Percentiles rank a stretch among this genome's conserved stretches.
Conservation (phyloP, 2,113 vertebrate genomes). For the Gallinago media region DNA sequence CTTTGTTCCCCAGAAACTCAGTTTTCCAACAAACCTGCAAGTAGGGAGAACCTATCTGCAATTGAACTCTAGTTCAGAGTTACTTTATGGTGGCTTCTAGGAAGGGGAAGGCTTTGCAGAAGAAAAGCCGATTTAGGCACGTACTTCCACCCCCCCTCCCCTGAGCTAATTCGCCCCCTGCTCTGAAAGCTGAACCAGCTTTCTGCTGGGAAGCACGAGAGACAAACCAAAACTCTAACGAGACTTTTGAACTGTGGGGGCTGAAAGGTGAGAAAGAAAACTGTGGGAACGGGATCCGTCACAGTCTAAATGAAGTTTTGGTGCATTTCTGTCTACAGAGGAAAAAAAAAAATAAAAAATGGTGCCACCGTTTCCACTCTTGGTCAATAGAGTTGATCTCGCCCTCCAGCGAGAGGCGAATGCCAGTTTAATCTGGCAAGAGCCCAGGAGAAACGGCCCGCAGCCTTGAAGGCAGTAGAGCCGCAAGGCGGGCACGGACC, state of each 20-base stretch:
- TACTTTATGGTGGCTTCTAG: neutral
- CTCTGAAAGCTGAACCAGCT: neutral
- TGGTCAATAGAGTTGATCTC: fast-evolving
- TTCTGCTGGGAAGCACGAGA: neutral
- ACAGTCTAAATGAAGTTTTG: neutral
- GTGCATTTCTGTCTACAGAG: neutral
- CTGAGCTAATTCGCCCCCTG: neutral
- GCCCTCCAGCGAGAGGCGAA: neutral
- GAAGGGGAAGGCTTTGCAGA: neutral
- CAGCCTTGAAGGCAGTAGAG: neutral
- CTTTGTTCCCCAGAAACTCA: neutral
- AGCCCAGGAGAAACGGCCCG: neutral
- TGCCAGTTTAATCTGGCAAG: too few relatives aligned
- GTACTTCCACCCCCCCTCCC: neutral
- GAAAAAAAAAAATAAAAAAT: too few relatives aligned
- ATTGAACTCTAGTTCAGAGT: neutral
- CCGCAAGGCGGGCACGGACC: neutral
- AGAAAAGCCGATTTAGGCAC: neutral
- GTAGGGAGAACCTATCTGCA: neutral
- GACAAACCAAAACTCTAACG: neutral
- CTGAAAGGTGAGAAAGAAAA: neutral
- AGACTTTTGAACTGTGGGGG: neutral
- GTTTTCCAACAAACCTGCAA: neutral
- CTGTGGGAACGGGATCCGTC: neutral
- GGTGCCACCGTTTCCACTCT: too few relatives aligned